These are phyloP conservation scores for Lathamus discolor DNA, from an alignment of 2,113 vertebrate genomes.

Conservation along the genomic window DNA sequence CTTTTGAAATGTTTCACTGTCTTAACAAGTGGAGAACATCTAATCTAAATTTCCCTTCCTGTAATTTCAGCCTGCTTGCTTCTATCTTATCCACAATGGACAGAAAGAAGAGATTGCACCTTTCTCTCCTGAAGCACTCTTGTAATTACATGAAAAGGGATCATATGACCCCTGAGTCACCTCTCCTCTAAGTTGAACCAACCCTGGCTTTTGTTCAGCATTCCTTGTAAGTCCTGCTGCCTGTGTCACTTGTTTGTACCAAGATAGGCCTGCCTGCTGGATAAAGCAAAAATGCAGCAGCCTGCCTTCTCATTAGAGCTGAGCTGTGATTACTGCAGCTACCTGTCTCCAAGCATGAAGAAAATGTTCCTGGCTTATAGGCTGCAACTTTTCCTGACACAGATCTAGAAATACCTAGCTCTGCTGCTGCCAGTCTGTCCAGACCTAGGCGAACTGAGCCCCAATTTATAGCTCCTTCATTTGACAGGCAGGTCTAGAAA, in stretches of 20 bases:
- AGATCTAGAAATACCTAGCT: background rate
- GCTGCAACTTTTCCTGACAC: background rate
- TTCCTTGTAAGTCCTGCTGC: background rate
- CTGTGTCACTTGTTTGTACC: background rate
- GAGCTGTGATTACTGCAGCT: background rate
- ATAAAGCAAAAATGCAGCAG: background rate
- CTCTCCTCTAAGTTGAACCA: constrained; percentile 11
- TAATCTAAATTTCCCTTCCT: constrained; percentile 13
- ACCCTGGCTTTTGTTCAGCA: background rate
- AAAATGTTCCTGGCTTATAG: background rate
- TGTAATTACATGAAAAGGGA: constrained; percentile 20
- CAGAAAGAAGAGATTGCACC: constrained; percentile 3
- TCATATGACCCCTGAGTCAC: background rate
- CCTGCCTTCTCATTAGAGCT: background rate
- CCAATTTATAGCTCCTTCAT: background rate
- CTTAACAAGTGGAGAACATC: background rate
- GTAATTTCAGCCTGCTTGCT: constrained; percentile 4
- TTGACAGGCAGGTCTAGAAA: background rate
- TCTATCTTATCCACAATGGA: background rate
- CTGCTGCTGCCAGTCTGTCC: background rate
- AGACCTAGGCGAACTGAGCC: background rate
- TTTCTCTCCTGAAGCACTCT: background rate
- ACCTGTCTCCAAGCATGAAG: background rate
- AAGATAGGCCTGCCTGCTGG: background rate
- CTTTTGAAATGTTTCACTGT: background rate